Evolutionary conservation across 2,888 invertebrate genomes (phyloP), one percentile per base, ranked within the genome.

Genomic region (Synanthedon formicaeformis): DNA sequence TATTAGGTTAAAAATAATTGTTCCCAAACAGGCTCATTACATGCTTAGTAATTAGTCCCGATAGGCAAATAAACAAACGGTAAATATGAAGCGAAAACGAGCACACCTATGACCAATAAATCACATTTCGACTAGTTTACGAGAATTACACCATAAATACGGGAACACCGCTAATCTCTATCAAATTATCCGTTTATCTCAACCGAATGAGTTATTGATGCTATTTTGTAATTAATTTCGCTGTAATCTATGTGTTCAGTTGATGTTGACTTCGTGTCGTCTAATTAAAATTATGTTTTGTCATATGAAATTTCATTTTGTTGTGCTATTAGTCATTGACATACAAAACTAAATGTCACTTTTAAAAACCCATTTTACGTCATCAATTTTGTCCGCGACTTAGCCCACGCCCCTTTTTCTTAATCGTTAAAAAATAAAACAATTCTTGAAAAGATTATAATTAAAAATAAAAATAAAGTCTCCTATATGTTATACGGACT

Each of bases 181-280:
- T 63, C 61, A 65, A 67, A 67, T 69, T 66, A 67, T 62, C 61
- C 56, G 57, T 53, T 57, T 62, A 59, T 61, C 58, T 60, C 49
- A 54, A 54, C 14, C 23, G 52, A 52, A 56, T 60, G 59, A 59
- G 60, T 59, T 57, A 58, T 58, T 50, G 54, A 41, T 49, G 54
- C 45, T 45, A 50, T 41, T 55, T 52, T 55, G 34, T 51, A 56
- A 61, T 61, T 61, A 56, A 58, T 58, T 56, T 41, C 52, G 51
- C 12, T 45, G n/a, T 45, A 45, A 45, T 45, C 45, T 45, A 45
- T 45, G 45, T n/a, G 45, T 45, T 45, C 45, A 45, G 45, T 45
- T 12, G n/a, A 45, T n/a, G 45, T 45, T 45, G 45, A 45, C 45
- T 45, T 45, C 45, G 13, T 13, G 45, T 14, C 14, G 45, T 45